phyloP scores from a whole-genome alignment of 1,140 invertebrate species.

The Drosophila repletoides region DNA sequence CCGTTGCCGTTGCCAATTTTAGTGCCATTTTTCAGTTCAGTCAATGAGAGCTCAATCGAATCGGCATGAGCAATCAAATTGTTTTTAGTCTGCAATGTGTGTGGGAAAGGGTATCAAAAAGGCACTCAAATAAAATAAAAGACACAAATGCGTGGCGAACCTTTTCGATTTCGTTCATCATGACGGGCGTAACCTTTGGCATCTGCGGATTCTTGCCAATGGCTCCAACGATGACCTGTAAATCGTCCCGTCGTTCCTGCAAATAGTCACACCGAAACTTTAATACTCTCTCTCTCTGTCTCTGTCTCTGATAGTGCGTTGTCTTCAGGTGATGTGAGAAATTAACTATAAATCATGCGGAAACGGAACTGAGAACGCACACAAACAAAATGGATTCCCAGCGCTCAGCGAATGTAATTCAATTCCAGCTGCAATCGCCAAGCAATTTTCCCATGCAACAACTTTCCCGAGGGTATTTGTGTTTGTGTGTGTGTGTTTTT shows the following conservation, averaged over 20 bases:
- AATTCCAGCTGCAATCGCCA: slow-evolving; percentile 61
- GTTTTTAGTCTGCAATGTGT: slow-evolving; percentile 77
- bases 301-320: too few relatives aligned
- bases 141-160: slow-evolving; percentile 32
- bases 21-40: slow-evolving; percentile 64
- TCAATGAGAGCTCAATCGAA: slow-evolving; percentile 73
- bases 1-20: slow-evolving; percentile 54
- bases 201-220: slow-evolving; percentile 77
- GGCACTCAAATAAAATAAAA: slow-evolving; percentile 1
- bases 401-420: slow-evolving; percentile 53
- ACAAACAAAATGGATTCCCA: slow-evolving; percentile 50
- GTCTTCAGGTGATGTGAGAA: neutral
- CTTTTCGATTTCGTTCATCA: slow-evolving; percentile 82
- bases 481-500: neutral
- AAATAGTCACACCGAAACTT: slow-evolving; percentile 9
- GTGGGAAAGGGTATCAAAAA: slow-evolving; percentile 1
- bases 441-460: slow-evolving; percentile 34
- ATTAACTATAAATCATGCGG: slow-evolving; percentile 26
- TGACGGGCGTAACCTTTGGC: slow-evolving; percentile 73
- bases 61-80: slow-evolving; percentile 79
- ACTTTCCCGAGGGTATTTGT: slow-evolving; percentile 7
- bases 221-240: slow-evolving; percentile 78
- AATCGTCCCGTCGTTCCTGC: slow-evolving; percentile 81
- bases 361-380: slow-evolving; percentile 35
- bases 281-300: too few relatives aligned